A percentile compares a stretch with the other conserved stretches of the same genome.
Evolutionary conservation across 2,113 vertebrate species (phyloP).

Genomic region (cat (Felis catus)): DNA sequence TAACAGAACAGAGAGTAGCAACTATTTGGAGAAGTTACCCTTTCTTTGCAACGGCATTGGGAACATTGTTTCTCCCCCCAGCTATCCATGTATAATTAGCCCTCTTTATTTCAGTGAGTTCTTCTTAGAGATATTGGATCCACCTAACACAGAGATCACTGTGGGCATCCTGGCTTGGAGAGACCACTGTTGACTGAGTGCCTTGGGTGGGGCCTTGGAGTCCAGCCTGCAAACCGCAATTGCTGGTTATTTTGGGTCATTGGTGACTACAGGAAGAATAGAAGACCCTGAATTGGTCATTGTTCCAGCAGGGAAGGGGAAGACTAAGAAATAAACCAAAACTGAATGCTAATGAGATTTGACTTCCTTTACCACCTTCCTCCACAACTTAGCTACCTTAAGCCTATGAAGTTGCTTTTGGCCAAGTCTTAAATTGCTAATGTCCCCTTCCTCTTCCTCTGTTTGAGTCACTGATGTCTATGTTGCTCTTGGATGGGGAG

Average conservation of each 20-base stretch:
- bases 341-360: slow-evolving; percentile 50
- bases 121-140: neutral
- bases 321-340: slow-evolving; percentile 57
- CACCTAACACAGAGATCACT: neutral
- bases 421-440: slow-evolving; percentile 59
- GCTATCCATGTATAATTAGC: neutral
- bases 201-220: slow-evolving; percentile 45
- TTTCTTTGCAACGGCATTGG: slow-evolving; percentile 9
- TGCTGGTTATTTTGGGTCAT: slow-evolving; percentile 60
- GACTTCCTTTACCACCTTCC: slow-evolving; percentile 44
- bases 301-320: slow-evolving; percentile 34
- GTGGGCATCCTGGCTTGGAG: slow-evolving; percentile 24
- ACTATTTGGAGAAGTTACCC: slow-evolving; percentile 3
- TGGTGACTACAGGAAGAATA: slow-evolving; percentile 57
- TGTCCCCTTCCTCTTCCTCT: slow-evolving; percentile 37
- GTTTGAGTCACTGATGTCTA: slow-evolving; percentile 56
- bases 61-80: neutral
- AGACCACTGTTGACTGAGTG: slow-evolving; percentile 37
- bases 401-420: slow-evolving; percentile 54
- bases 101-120: neutral
- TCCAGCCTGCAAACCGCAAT: slow-evolving; percentile 8
- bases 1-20: neutral
- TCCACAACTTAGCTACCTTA: neutral
- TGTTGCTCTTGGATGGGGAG: slow-evolving; percentile 50
- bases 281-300: slow-evolving; percentile 45